Base-by-base conservation (phyloP, 2,113 vertebrate species). In the Dicentrarchus labrax region DNA sequence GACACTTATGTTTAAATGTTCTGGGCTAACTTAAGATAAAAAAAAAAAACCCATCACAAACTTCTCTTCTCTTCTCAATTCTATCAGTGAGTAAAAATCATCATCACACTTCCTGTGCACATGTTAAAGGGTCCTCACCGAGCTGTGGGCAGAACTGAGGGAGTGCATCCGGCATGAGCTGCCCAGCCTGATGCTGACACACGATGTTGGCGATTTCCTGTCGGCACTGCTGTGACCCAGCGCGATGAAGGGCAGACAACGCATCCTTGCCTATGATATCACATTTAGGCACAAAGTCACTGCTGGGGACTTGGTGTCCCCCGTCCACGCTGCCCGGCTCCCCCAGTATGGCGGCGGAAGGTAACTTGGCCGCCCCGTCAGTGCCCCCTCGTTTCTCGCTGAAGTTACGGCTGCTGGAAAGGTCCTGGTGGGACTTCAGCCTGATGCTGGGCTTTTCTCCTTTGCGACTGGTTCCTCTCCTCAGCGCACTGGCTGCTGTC, bases 261-360 rank as follows among this genome's bases (percentile, higher is more conserved):
- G 98, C 98, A 0, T 99, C 98, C 78, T 99, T 99, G 89, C 98
- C 97, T 0, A 93, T 80, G 73, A 99, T 98, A 73, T 99, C 96
- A 0, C 98, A 99, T 89, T 98, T 99, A 1, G 98, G 97, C 56
- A 95, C 94, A 94, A 98, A 99, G 94, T 94, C 93, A 19, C 94
- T 97, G 91, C 95, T 97, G 0, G 96, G 95, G 73, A 96, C 94
- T 87, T 97, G 97, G 4, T 97, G 96, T 0, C 96, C 98, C 0
- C 97, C 98, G 72, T 98, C 98, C 91, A 99, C 98, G 0, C 98
- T 99, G 81, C 98, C 98, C 0, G 96, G 96, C 89, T 99, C 98
- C 0, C 97, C 97, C 0, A 96, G 96, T 12, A 96, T 93, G n/a
- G 92, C 95, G 2, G 93, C 24, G 0, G 95, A 94, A 0, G 94